Conservation (phyloP, 1,140 invertebrate genomes). For the Zaprionus ornatus region DNA sequence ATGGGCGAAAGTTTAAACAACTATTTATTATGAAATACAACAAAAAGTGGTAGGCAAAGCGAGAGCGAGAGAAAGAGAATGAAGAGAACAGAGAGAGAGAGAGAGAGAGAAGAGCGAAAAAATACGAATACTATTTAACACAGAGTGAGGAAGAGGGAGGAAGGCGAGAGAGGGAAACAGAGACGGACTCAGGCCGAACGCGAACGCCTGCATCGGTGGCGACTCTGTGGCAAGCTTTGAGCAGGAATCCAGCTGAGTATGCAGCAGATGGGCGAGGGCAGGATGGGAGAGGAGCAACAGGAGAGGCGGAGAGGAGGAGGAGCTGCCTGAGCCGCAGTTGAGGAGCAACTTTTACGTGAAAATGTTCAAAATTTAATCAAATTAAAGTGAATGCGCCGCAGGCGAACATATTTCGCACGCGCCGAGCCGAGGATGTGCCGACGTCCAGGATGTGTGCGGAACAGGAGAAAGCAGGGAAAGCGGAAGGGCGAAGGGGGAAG, state of each 20-base stretch:
- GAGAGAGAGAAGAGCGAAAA: not conserved
- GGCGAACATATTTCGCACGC: conserved; percentile 81
- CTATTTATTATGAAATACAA: conserved; percentile 80
- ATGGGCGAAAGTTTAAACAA: conserved; percentile 76
- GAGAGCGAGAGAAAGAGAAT: conserved; percentile 34
- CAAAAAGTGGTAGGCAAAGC: conserved; percentile 60
- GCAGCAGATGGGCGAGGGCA: conserved; percentile 9
- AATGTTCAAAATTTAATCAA: conserved; percentile 83
- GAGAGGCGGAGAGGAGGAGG: conserved; percentile 37
- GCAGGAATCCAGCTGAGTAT: conserved; percentile 54
- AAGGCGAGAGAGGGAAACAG: not conserved
- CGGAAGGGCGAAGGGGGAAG: conserved; percentile 1
- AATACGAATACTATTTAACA: conserved; percentile 64
- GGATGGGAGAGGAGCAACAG: conserved; percentile 7
- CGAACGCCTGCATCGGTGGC: conserved; percentile 52
- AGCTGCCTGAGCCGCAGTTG: conserved; percentile 33
- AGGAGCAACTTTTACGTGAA: conserved; percentile 81
- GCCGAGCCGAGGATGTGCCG: conserved; percentile 42
- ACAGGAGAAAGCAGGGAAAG: conserved; percentile 11
- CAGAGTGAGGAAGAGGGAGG: conserved; percentile 17
- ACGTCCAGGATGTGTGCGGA: conserved; percentile 15
- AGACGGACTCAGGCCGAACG: conserved; percentile 46
- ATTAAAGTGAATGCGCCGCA: conserved; percentile 82
- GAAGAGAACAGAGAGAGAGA: not conserved
- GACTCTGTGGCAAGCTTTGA: conserved; percentile 56